Percentiles rank a stretch among this genome's conserved stretches.
Conservation (phyloP, 2,797 vertebrate species). For the Lemur catta region DNA sequence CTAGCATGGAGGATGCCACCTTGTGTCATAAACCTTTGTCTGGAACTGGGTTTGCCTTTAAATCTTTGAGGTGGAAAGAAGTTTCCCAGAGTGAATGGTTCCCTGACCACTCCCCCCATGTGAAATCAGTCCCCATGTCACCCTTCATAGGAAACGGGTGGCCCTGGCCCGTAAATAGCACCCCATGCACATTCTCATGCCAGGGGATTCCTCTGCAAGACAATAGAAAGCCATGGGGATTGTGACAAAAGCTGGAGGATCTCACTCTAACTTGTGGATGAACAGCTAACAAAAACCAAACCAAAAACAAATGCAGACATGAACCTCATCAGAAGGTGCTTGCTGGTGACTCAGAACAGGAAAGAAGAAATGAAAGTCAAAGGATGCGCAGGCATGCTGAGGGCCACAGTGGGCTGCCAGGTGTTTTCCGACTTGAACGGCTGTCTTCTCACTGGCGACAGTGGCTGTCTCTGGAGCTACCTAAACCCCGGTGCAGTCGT, state of each 20-base stretch:
- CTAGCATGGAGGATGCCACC: background rate
- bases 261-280: background rate
- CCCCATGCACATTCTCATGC: fast-evolving
- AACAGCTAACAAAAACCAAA: background rate
- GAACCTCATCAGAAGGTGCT: background rate
- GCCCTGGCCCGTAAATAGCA: fast-evolving
- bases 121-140: background rate
- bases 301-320: too few species aligned
- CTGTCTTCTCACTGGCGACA: background rate
- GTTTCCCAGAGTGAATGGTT: background rate
- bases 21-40: background rate
- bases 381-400: background rate
- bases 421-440: background rate
- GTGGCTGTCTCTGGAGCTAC: background rate
- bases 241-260: background rate
- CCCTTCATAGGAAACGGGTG: background rate
- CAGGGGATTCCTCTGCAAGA: background rate
- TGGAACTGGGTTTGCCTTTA: background rate
- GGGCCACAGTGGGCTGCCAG: fast-evolving
- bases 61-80: background rate
- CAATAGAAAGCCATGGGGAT: background rate
- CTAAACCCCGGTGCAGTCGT: background rate
- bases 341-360: background rate
- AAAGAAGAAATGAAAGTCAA: background rate
- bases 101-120: background rate